These are phyloP conservation scores for Oreonectes daqikongensis DNA, from an alignment of 2,797 vertebrate species.

Conservation along the genomic window DNA sequence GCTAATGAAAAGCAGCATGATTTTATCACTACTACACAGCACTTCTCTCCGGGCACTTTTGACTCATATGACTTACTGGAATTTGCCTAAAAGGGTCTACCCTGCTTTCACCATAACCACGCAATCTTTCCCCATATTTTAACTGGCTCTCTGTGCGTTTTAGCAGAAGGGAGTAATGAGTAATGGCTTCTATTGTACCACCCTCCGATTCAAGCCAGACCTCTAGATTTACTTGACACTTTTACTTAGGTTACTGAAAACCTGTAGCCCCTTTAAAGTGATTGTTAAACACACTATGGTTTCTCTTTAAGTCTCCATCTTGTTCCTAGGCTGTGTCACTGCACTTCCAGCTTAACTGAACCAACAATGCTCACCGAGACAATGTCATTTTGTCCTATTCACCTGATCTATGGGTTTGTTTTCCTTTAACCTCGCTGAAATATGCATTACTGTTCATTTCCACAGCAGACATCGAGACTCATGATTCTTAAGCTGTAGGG, in stretches of 20 bases:
- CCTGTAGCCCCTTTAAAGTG: conserved; percentile 23
- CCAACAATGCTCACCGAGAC: not conserved
- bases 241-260: conserved; percentile 22
- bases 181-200: conserved; percentile 25
- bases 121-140: conserved; percentile 46
- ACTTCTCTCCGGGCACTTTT: conserved; percentile 21
- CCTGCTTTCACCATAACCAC: conserved; percentile 66
- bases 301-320: conserved; percentile 11
- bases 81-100: conserved; percentile 48
- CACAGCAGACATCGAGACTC: conserved; percentile 17
- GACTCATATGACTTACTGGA: conserved; percentile 39
- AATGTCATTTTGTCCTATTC: not conserved
- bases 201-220: not conserved
- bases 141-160: conserved; percentile 8
- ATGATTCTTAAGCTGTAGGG: conserved; percentile 8
- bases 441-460: conserved; percentile 1
- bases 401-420: conserved; percentile 9
- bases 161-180: not conserved
- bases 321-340: not conserved
- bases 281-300: conserved; percentile 9
- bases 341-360: not conserved
- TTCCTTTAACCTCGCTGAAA: not conserved
- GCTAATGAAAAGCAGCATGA: conserved; percentile 37
- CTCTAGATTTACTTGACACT: conserved; percentile 16
- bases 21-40: conserved; percentile 12